Percentiles rank a stretch among this genome's conserved stretches.
These are phyloP conservation scores for Chorisops tibialis DNA, from an alignment of 2,888 invertebrate genomes.

Conservation along the genomic window DNA sequence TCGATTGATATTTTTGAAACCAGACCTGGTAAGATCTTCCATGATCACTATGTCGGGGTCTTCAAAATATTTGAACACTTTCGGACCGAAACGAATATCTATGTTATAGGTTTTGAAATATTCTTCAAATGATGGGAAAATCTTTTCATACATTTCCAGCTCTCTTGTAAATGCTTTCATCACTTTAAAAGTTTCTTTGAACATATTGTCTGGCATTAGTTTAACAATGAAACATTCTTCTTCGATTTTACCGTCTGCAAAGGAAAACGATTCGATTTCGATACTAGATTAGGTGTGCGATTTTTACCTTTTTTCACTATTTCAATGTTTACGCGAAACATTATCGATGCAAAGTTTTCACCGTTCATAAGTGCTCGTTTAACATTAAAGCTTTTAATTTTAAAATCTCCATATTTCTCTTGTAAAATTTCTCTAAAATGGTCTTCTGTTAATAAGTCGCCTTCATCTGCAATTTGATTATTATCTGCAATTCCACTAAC, in stretches of 20 bases:
- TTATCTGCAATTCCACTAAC: too few species aligned
- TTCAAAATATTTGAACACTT: conserved; percentile 38
- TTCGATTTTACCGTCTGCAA: conserved; percentile 26
- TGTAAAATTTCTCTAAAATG: conserved; percentile 7
- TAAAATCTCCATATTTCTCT: not conserved
- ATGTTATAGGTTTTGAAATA: conserved; percentile 42
- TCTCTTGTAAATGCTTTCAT: conserved; percentile 43
- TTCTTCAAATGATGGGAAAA: conserved; percentile 43
- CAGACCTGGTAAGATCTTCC: conserved; percentile 44
- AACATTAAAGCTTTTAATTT: conserved; percentile 17
- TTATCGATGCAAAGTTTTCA: conserved; percentile 44
- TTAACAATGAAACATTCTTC: conserved; percentile 42
- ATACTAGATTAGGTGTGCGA: not conserved
- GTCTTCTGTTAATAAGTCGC: not conserved
- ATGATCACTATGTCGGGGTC: conserved; percentile 42
- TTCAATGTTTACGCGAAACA: conserved; percentile 40
- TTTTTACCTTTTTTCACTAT: conserved; percentile 37
- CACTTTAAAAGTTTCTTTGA: conserved; percentile 34
- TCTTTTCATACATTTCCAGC: conserved; percentile 44
- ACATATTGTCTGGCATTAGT: conserved; percentile 36
- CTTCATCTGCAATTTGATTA: too few species aligned
- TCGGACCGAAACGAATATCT: conserved; percentile 43
- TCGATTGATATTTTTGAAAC: conserved; percentile 43
- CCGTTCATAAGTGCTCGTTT: conserved; percentile 31
- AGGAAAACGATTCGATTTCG: too few species aligned